Base-by-base conservation (phyloP, 2,113 vertebrate species). In the Butorides virescens region DNA sequence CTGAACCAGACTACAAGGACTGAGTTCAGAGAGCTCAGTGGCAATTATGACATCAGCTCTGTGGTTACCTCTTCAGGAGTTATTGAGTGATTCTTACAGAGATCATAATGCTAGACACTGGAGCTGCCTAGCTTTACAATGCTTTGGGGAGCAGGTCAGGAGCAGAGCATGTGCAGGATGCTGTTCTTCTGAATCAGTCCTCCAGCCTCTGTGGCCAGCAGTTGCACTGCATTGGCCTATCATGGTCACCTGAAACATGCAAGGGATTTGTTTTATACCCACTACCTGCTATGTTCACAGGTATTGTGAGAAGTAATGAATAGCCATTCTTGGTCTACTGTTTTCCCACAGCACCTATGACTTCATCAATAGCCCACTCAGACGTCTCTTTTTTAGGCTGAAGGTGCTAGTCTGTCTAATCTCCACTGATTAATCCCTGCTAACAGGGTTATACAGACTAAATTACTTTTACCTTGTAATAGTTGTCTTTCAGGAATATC, bases 91-190 rank as follows among this genome's bases (percentile, higher is more conserved):
- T 61, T 52, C 36, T 71, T 67, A 37, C n/a, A 78, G 70, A 65
- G 36, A n/a, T 70, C 59, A 22, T 53, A 63, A 50, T 59, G 47
- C 26, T 56, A 47, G 23, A 20, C 61, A 36, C 26, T 53, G 30
- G 26, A 58, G 14, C 46, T 0, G 2, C 50, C 39, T 77, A 56
- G 3, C n/a, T 59, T 34, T 58, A 32, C 21, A 34, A 1, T 19
- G 15, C 13, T 61, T 0, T 0, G 20, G 7, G 16, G 11, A 80
- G 17, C 7, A 68, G 32, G 2, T 42, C 16, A 72, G 63, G 36
- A 86, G 32, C 53, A 86, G 37, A 68, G 19, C 25, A 44, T 3
- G 0, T 42, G 19, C 30, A 63, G 34, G 20, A 44, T 36, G 26
- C 23, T 21, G 17, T 2, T 37, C 7, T 68, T 87, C 65, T 34